Evolutionary conservation across 2,888 invertebrate species (phyloP), one percentile per base, ranked within the genome.

Genomic region (Ethmia dodecea): DNA sequence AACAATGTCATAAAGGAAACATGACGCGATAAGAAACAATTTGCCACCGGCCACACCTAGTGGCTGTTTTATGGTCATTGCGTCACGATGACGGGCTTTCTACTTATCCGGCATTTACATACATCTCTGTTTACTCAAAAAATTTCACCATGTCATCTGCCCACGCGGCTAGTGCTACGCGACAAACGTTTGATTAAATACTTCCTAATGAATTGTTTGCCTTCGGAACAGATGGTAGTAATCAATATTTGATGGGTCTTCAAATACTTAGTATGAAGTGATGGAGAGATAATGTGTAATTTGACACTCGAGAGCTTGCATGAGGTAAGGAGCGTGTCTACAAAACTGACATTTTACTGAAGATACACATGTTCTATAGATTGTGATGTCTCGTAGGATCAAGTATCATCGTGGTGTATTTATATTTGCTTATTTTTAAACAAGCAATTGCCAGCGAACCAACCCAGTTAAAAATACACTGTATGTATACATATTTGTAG

Each of bases 51-150:
- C 59, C 69, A 48, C 67, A 60, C 71, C 69, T 59, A 59, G 49
- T 52, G 64, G 57, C 60, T 55, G 47, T 62, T 69, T 71, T 66
- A 57, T 55, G 54, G 64, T 46, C 55, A 70, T 83, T 75, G 73
- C 74, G 66, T 73, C 73, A 76, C 62, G 57, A 52, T 59, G 45
- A 44, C 45, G 52, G 55, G 70, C 84, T 86, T 86, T 86, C 84
- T 75, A 79, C 60, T 45, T 42, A 43, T 55, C 8, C 8, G 53
- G 72, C 70, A 72, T 80, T 79, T 78, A 67, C 74, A 79, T 75
- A 68, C 59, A 62, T 70, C 66, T 74, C 62, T 80, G 79, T 86
- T 81, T 83, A 62, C 56, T 69, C 58, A 68, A 61, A 55, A 61
- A 78, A 77, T 84, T 83, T 84, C 83, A 65, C 79, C 60, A 53